Conservation (phyloP, 2,113 vertebrate species). For the Peromyscus polionotus region DNA sequence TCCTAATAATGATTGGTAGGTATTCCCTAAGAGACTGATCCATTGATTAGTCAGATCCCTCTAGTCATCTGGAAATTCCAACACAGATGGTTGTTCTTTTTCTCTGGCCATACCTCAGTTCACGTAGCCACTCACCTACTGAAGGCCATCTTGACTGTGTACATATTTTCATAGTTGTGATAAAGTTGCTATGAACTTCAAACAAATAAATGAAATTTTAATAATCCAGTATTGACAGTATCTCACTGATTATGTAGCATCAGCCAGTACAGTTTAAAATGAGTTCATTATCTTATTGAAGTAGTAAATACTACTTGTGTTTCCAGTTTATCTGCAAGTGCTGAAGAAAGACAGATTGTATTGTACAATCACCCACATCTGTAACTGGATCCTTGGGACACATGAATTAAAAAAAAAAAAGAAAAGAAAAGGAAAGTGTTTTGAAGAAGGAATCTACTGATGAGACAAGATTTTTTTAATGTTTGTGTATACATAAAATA, state of each 20-base stretch:
- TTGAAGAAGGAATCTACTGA: not conserved
- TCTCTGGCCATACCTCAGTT: not conserved
- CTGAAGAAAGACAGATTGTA: not conserved
- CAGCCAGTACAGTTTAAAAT: not conserved
- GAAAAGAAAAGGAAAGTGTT: not conserved
- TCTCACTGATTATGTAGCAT: not conserved
- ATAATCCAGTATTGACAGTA: not conserved
- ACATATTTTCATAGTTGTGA: not conserved
- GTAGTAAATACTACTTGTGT: not conserved
- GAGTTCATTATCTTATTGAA: not conserved
- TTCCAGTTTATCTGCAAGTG: not conserved
- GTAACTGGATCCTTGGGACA: not conserved
- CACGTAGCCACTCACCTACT: not conserved
- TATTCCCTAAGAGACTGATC: not conserved
- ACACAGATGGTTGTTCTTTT: not conserved
- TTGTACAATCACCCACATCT: rapidly evolving
- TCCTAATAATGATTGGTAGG: not conserved
- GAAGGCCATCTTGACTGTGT: not conserved
- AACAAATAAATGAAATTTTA: not conserved
- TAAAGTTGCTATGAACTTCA: not conserved
- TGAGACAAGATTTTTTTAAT: not conserved
- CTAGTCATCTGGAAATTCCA: too few species aligned
- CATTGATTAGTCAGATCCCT: not conserved
- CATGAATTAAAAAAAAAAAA: not conserved
- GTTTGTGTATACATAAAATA: not conserved